Evolutionary conservation across 2,888 invertebrate species (phyloP).

Genomic region (Ischnus inquisitorius): DNA sequence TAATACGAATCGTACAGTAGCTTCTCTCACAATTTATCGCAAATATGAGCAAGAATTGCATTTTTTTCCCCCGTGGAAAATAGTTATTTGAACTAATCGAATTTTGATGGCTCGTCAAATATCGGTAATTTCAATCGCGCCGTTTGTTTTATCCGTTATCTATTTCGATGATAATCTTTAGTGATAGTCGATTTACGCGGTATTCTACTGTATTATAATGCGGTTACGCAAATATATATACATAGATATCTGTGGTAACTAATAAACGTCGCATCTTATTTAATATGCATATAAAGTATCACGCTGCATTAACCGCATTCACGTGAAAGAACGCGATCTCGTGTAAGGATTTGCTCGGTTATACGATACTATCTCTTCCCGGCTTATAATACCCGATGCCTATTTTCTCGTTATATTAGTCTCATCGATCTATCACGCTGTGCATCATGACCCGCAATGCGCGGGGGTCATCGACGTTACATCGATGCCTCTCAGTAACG

Average conservation of each 20-base stretch:
- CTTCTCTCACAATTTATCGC: background rate
- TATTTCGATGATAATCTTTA: background rate
- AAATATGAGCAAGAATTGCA: background rate
- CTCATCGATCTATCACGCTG: background rate
- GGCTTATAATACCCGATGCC: conserved; percentile 14
- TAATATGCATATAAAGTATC: conserved; percentile 40
- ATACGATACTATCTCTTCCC: conserved; percentile 30
- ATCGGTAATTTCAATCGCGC: too few species aligned
- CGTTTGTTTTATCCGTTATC: background rate
- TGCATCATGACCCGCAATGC: background rate
- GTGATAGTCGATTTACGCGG: background rate
- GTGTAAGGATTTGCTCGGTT: conserved; percentile 26
- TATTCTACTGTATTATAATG: conserved; percentile 6
- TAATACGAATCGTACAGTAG: background rate
- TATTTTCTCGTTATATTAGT: conserved; percentile 15
- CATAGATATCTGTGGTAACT: background rate
- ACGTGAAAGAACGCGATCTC: conserved; percentile 27
- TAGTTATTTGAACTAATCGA: too few species aligned
- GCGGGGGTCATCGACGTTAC: background rate
- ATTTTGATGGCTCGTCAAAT: too few species aligned
- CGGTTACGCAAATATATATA: background rate
- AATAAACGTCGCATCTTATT: conserved; percentile 21
- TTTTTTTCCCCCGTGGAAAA: background rate
- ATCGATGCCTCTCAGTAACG: background rate
- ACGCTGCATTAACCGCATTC: conserved; percentile 45